phyloP scores from a whole-genome alignment of 2,888 invertebrate genomes.

The Microdon myrmicae region DNA sequence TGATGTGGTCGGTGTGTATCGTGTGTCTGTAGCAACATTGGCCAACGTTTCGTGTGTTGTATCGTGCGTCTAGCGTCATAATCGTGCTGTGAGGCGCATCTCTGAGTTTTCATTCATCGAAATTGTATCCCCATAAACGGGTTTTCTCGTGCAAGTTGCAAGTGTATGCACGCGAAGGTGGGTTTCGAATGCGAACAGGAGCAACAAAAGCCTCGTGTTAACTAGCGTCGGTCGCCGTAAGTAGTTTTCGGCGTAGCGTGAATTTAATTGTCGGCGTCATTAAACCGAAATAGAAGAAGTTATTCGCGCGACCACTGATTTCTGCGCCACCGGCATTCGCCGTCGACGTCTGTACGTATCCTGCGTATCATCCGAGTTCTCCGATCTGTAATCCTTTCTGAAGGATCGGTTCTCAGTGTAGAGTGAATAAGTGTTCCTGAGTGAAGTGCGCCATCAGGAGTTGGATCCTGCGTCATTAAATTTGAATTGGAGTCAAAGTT shows the following conservation, averaged over 20 bases:
- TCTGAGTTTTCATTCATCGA: conserved; percentile 45
- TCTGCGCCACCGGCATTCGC: too few relatives aligned
- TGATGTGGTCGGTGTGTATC: conserved; percentile 21
- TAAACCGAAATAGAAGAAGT: too few relatives aligned
- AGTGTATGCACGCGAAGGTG: conserved; percentile 24
- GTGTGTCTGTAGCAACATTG: conserved; percentile 6
- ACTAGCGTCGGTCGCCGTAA: conserved; percentile 12
- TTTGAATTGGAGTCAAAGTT: conserved; percentile 17
- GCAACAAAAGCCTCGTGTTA: conserved; percentile 24
- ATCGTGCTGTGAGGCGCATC: conserved; percentile 25
- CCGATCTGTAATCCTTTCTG: conserved; percentile 2
- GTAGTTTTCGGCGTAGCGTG: too few relatives aligned
- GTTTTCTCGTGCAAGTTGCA: conserved; percentile 31
- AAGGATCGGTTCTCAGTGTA: background rate
- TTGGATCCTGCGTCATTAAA: conserved; percentile 14
- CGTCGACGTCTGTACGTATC: background rate
- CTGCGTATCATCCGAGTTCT: conserved; percentile 21
- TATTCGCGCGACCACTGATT: too few relatives aligned
- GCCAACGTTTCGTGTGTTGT: conserved; percentile 35
- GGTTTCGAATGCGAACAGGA: conserved; percentile 32
- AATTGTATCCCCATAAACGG: conserved; percentile 36
- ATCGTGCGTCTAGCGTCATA: conserved; percentile 12
- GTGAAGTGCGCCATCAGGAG: background rate
- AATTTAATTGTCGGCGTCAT: too few relatives aligned
- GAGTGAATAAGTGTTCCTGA: conserved; percentile 7